Percentiles rank a stretch among this genome's conserved stretches.
Conservation (phyloP, 2,888 invertebrate species). For the Ctenicera cuprea region DNA sequence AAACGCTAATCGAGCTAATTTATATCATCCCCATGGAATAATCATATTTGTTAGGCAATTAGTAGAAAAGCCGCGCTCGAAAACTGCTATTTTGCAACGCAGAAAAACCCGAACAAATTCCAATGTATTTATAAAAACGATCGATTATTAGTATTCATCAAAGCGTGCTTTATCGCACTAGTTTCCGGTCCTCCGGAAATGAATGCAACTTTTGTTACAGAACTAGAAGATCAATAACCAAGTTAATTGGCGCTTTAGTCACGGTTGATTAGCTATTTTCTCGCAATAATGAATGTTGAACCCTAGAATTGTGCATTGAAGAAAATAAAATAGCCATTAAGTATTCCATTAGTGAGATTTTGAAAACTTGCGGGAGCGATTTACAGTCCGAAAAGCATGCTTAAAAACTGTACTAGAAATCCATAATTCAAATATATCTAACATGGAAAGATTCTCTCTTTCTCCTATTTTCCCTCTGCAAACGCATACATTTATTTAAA, state of each 20-base stretch:
- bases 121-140: conserved; percentile 2
- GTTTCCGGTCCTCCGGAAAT: conserved; percentile 21
- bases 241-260: conserved; percentile 21
- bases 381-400: no score
- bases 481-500: no score
- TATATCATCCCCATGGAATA: conserved; percentile 14
- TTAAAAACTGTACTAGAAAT: no score
- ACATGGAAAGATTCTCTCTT: no score
- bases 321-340: no score
- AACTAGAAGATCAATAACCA: conserved; percentile 16
- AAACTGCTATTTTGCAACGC: conserved; percentile 15
- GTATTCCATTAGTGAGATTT: no score
- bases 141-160: conserved; percentile 24
- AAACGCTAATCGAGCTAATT: conserved; percentile 11
- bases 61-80: neutral
- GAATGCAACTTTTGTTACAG: conserved; percentile 22
- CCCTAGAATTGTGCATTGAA: neutral
- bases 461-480: no score
- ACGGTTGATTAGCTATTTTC: conserved; percentile 12
- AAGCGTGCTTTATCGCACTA: conserved; percentile 16
- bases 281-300: conserved; percentile 15
- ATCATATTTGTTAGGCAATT: conserved; percentile 20
- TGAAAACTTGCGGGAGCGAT: no score
- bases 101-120: neutral
- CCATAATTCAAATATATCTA: no score